A percentile compares a stretch with the other conserved stretches of the same genome.
phyloP scores from a whole-genome alignment of 2,888 invertebrate species.

The Hypolimnas misippus region DNA sequence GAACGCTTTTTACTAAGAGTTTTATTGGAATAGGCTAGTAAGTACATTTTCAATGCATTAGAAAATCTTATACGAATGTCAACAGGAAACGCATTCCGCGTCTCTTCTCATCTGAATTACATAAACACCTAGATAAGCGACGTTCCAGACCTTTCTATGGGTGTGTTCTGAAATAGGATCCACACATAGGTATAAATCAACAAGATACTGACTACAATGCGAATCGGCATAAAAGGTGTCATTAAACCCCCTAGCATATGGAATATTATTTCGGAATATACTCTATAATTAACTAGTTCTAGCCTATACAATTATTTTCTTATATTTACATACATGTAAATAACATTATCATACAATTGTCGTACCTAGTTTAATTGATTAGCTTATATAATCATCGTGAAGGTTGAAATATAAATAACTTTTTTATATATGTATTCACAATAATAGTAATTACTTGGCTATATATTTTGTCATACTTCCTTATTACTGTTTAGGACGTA shows the following conservation, averaged over 20 bases:
- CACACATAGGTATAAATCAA: no score
- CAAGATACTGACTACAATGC: no score
- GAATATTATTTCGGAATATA: no score
- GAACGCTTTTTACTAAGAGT: no score
- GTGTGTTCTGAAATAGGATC: no score
- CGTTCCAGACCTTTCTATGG: conserved; percentile 2
- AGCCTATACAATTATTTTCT: neutral
- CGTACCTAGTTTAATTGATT: neutral
- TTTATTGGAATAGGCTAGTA: neutral
- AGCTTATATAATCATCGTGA: neutral
- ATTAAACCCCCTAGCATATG: no score
- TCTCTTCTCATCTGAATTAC: conserved; percentile 26
- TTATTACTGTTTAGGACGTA: neutral
- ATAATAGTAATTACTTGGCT: neutral
- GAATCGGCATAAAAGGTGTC: no score
- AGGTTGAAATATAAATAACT: neutral
- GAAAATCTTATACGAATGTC: conserved; percentile 22
- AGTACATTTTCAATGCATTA: conserved; percentile 11
- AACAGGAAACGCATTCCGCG: conserved; percentile 24
- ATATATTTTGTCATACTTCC: neutral
- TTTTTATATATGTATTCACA: neutral
- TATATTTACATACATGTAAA: neutral
- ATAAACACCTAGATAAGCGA: conserved; percentile 26
- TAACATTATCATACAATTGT: neutral
- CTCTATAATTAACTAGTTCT: no score